Percentiles rank a stretch among this genome's conserved stretches.
These are phyloP conservation scores for Fistularia tabacaria DNA, from an alignment of 2,797 vertebrate genomes.

Conservation along the genomic window DNA sequence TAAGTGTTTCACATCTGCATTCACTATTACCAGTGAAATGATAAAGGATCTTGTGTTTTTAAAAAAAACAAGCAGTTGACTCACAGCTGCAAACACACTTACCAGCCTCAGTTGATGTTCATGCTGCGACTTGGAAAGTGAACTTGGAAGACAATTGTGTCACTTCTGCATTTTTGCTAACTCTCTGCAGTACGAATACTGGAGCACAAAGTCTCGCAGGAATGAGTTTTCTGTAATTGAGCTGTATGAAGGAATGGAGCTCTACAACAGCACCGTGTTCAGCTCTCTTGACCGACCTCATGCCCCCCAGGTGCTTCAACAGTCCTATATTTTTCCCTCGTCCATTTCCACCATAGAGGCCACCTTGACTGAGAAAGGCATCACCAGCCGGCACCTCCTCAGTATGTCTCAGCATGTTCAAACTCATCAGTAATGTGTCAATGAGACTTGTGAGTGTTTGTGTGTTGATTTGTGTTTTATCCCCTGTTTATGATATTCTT, in stretches of 20 bases:
- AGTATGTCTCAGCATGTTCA: conserved; percentile 71
- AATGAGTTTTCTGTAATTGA: conserved; percentile 94
- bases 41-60: too few species aligned
- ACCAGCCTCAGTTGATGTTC: not conserved
- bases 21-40: too few species aligned
- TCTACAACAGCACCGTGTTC: conserved; percentile 96
- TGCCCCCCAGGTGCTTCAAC: conserved; percentile 91
- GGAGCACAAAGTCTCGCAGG: conserved; percentile 94
- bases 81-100: not conserved
- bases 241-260: conserved; percentile 93
- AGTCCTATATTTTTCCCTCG: conserved; percentile 96
- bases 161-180: conserved; percentile 2
- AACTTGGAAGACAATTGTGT: not conserved
- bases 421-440: too few species aligned
- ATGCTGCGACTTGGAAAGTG: too few species aligned
- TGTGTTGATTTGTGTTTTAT: not conserved
- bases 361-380: conserved; percentile 95
- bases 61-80: not conserved
- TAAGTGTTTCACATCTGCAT: conserved; percentile 61
- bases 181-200: conserved; percentile 87
- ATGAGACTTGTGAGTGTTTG: too few species aligned
- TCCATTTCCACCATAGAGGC: conserved; percentile 92
- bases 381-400: conserved; percentile 95
- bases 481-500: not conserved
- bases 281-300: conserved; percentile 93